These are phyloP conservation scores for Tenebrio molitor DNA, from an alignment of 1,140 invertebrate species.

Conservation along the genomic window DNA sequence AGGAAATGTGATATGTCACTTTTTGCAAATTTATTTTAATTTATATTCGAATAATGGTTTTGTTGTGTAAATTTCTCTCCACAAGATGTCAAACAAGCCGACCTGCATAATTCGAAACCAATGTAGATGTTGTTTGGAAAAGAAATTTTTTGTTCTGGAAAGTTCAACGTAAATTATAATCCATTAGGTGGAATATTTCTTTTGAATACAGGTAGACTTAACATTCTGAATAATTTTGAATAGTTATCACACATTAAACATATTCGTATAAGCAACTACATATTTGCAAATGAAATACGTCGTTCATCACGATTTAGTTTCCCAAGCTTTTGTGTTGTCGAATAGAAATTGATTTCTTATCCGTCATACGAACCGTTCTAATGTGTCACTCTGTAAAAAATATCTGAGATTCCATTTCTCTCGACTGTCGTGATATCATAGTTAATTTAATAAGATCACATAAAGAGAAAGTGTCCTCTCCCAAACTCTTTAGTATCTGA, in stretches of 20 bases:
- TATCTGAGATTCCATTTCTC: background rate
- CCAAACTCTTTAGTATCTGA: constrained; percentile 5
- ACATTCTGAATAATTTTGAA: too few species aligned
- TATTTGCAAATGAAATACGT: too few species aligned
- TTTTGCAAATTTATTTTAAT: constrained; percentile 32
- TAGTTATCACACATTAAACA: too few species aligned
- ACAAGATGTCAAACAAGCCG: background rate
- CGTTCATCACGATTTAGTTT: too few species aligned
- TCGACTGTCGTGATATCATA: constrained; percentile 7
- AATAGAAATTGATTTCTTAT: background rate
- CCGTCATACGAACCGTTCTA: background rate
- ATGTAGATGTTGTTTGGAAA: background rate
- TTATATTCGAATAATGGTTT: constrained; percentile 9
- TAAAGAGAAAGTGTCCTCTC: constrained; percentile 13
- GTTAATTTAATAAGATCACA: constrained; percentile 28
- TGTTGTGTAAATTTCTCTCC: constrained; percentile 16
- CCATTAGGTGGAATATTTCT: too few species aligned
- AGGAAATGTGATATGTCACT: constrained; percentile 5
- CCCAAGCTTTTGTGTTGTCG: too few species aligned
- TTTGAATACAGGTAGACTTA: too few species aligned
- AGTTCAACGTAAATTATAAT: background rate
- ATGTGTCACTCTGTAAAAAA: constrained; percentile 13
- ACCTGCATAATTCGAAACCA: background rate
- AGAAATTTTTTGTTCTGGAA: background rate
- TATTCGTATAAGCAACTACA: too few species aligned